Percentiles rank a stretch among this genome's conserved stretches.
Conservation (phyloP, 2,888 invertebrate genomes). For the Helicoverpa assulta region DNA sequence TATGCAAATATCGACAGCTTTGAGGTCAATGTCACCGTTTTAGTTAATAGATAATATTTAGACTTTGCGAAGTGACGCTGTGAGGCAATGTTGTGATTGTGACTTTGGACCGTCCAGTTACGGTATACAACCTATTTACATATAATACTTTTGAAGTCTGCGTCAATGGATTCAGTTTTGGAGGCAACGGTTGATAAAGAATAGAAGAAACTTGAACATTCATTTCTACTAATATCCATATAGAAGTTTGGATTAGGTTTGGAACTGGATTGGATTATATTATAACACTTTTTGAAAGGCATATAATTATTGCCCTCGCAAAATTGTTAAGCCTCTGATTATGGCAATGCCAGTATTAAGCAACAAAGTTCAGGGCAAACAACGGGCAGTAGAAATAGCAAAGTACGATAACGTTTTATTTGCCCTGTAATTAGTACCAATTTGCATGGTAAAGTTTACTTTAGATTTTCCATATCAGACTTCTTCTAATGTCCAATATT, state of each 20-base stretch:
- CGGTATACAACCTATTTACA: background rate
- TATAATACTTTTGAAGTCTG: background rate
- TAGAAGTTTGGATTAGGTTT: no score
- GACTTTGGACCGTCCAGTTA: constrained; percentile 17
- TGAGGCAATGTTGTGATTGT: constrained; percentile 29
- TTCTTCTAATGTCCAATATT: background rate
- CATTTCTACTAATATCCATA: no score
- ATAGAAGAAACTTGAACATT: no score
- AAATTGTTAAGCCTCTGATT: no score
- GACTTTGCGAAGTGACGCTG: constrained; percentile 32
- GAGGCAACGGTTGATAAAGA: no score
- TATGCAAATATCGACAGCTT: constrained; percentile 41
- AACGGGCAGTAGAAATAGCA: constrained; percentile 1
- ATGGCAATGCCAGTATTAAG: background rate
- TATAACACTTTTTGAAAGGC: no score
- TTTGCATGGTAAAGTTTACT: background rate
- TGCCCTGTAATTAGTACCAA: background rate
- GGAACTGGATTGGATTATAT: no score
- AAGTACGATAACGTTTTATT: background rate
- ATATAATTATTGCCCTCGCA: no score
- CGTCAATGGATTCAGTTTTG: no score
- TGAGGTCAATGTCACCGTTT: constrained; percentile 54
- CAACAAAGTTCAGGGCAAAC: constrained; percentile 20
- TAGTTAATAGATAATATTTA: constrained; percentile 17
- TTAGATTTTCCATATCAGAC: background rate